A percentile compares a stretch with the other conserved stretches of the same genome.
phyloP scores from a whole-genome alignment of 2,113 vertebrate species.

The Gobius niger region DNA sequence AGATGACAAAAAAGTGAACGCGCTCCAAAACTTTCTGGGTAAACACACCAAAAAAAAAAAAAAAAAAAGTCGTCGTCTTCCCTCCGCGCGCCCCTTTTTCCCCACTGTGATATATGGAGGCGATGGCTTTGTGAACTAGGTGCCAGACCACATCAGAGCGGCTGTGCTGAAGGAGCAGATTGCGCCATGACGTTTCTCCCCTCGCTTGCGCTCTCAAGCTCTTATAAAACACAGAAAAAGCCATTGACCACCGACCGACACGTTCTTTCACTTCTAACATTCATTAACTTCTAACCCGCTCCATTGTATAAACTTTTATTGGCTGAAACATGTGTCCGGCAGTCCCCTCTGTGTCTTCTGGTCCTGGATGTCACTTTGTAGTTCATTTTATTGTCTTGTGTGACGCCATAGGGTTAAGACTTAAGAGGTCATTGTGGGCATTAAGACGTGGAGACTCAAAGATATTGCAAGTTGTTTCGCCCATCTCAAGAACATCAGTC shows the following conservation, averaged over 20 bases:
- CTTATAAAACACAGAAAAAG: conserved; percentile 8
- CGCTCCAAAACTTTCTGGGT: conserved; percentile 73
- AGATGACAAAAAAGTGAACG: conserved; percentile 72
- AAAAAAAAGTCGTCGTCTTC: conserved; percentile 52
- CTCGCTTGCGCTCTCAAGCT: conserved; percentile 22
- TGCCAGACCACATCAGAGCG: conserved; percentile 90
- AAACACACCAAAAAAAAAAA: conserved; percentile 50
- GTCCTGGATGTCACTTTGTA: background rate
- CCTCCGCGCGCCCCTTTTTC: conserved; percentile 34
- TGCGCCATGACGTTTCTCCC: conserved; percentile 68
- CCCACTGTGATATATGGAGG: conserved; percentile 76
- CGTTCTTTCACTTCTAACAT: conserved; percentile 15
- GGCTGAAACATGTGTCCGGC: conserved; percentile 27
- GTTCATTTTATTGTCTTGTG: background rate
- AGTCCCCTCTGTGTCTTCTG: conserved; percentile 45
- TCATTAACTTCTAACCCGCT: background rate
- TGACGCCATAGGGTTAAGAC: background rate
- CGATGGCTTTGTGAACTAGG: conserved; percentile 85
- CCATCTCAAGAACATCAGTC: too few relatives aligned
- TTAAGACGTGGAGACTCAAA: too few relatives aligned
- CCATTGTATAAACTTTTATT: conserved; percentile 7
- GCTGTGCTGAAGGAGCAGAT: conserved; percentile 81
- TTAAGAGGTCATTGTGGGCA: background rate
- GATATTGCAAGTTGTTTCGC: too few relatives aligned
- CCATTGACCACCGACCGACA: conserved; percentile 41